Base-by-base conservation (phyloP, 2,888 invertebrate species). In the Xylocampa areola region DNA sequence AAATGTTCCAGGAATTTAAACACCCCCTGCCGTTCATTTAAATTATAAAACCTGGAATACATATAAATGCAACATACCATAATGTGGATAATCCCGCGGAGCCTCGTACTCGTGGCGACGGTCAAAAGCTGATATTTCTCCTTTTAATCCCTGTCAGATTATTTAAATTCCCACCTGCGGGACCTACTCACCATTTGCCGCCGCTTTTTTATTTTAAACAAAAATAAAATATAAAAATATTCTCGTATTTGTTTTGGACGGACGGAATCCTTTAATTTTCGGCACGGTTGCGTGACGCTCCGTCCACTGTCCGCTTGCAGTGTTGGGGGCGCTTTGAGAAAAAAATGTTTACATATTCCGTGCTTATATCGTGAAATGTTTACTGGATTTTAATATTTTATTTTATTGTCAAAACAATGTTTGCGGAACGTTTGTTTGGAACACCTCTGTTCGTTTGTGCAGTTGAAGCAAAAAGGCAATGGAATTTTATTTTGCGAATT, bases 81-180 rank as follows among this genome's bases (percentile, higher is more conserved):
- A 86, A 91, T 87, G 86, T 90, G 84, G 84, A 83, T 91, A 90
- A 92, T 85, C 90, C 84, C 50, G 39, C 54, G 69, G 67, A 65
- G 76, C 80, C 81, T 79, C 77, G 80, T 80, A 82, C 81, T 79
- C 78, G 80, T 80, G 84, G 88, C 91, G 87, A 86, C 90, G 91
- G 91, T 91, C 92, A 91, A 90, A 92, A 88, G 91, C 92, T 92
- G 91, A 92, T 94, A 91, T 92, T 93, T 90, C 88, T 92, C 90
- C 84, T 90, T 92, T 93, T 93, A 93, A 93, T 92, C 93, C 93
- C 88, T 91, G 92, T 92, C 93, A 92, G 93, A 93, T 94, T 94
- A 93, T 94, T 94, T 93, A 93, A 93, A 94, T 93, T 92, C 93
- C 94, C 94, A 94, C 93, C 94, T 94, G 93, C 87, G 88, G 86